Conservation (phyloP, 2,888 invertebrate species). For the Crematogaster levior region DNA sequence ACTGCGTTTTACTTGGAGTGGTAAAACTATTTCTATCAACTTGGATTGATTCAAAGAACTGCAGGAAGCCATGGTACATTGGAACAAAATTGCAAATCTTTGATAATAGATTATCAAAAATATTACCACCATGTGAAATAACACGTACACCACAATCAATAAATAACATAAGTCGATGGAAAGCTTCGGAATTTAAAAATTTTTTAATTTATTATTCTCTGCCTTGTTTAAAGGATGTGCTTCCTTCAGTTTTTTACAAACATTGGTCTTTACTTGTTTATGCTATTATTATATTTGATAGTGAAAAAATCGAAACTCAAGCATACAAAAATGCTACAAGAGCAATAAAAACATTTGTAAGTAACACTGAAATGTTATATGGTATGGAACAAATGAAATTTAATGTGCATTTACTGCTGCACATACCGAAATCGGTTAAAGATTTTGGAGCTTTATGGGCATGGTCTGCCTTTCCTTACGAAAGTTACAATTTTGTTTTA, state of each 20-base stretch:
- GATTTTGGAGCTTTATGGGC: neutral
- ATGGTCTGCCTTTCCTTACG: neutral
- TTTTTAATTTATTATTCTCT: conserved; percentile 16
- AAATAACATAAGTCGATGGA: neutral
- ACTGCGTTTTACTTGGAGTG: neutral
- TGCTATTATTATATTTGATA: neutral
- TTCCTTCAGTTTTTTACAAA: conserved; percentile 10
- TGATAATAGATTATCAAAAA: conserved; percentile 1
- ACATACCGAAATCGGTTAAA: neutral
- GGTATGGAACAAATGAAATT: neutral
- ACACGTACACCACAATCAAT: neutral
- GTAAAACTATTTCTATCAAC: neutral
- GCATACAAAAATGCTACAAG: neutral
- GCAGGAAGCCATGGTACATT: neutral
- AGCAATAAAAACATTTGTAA: neutral
- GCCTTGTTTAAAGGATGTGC: conserved; percentile 7
- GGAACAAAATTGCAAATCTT: neutral
- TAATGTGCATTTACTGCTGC: neutral
- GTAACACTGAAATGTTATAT: neutral
- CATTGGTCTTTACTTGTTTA: neutral
- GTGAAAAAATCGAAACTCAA: neutral
- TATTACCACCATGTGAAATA: conserved; percentile 19
- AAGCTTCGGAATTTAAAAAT: conserved; percentile 5
- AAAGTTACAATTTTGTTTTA: neutral
- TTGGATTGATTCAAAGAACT: neutral